Conservation (phyloP, 2,797 vertebrate species). For the Characodon lateralis region DNA sequence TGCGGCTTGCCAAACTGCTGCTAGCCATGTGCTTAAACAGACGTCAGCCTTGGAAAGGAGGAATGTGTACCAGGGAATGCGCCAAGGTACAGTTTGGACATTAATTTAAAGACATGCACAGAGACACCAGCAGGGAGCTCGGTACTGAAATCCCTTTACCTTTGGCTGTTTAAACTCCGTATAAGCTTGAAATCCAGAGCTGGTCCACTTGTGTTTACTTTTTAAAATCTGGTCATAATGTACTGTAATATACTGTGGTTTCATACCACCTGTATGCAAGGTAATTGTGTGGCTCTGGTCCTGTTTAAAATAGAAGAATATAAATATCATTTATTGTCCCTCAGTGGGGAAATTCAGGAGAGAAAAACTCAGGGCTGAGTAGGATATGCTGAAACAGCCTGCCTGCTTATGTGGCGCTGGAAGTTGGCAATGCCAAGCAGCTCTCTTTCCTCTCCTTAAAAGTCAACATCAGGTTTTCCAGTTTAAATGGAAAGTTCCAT, state of each 20-base stretch:
- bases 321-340: not conserved
- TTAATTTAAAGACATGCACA: conserved; percentile 26
- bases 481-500: conserved; percentile 66
- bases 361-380: not conserved
- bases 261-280: conserved; percentile 32
- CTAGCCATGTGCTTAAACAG: conserved; percentile 53
- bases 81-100: conserved; percentile 49
- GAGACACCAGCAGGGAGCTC: conserved; percentile 9
- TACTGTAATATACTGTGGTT: conserved; percentile 11
- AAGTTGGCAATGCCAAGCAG: conserved; percentile 33
- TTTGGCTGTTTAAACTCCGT: conserved; percentile 1
- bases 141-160: conserved; percentile 2
- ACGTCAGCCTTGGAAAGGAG: conserved; percentile 46
- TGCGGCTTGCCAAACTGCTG: conserved; percentile 43
- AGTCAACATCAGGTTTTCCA: conserved; percentile 41
- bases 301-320: conserved; percentile 57
- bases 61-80: conserved; percentile 14
- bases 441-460: conserved; percentile 39
- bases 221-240: conserved; percentile 32
- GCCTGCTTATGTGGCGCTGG: too few species aligned
- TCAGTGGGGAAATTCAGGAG: not conserved
- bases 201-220: conserved; percentile 26
- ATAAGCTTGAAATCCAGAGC: conserved; percentile 8
- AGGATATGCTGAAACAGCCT: not conserved
- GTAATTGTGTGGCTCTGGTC: conserved; percentile 27